These are phyloP conservation scores for Egretta garzetta DNA, from an alignment of 2,113 vertebrate species.

Conservation along the genomic window DNA sequence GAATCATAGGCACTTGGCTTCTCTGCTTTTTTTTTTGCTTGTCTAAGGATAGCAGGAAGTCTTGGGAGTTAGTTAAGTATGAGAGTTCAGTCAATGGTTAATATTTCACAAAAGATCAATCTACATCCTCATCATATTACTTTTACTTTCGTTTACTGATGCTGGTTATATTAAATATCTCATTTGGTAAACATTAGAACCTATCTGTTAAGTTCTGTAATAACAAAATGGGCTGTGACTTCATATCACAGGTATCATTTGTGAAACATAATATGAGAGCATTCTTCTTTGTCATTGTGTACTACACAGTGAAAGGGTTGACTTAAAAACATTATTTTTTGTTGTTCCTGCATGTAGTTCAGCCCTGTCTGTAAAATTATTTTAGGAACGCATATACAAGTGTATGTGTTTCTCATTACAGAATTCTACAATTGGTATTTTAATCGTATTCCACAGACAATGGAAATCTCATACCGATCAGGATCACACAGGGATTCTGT, in stretches of 20 bases:
- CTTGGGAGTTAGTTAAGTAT: neutral
- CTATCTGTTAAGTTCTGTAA: conserved; percentile 5
- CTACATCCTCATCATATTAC: neutral
- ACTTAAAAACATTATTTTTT: conserved; percentile 3
- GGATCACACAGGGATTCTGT: neutral
- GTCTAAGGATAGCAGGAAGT: neutral
- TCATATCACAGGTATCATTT: neutral
- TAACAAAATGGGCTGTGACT: conserved; percentile 1
- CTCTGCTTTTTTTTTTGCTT: neutral
- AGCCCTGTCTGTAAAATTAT: neutral
- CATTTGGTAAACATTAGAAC: neutral
- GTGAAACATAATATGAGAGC: neutral
- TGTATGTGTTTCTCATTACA: neutral
- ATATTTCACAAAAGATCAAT: neutral
- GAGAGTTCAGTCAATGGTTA: neutral
- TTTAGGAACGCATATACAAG: neutral
- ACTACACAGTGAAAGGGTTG: neutral
- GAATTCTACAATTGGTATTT: neutral
- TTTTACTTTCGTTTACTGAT: neutral
- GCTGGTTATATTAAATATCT: neutral
- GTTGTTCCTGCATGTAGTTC: neutral
- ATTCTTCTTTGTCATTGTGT: neutral
- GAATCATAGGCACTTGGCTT: neutral
- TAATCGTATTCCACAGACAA: neutral
- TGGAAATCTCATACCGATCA: neutral